Conservation (phyloP, 2,797 vertebrate species). For the Phyllotis vaccarum region DNA sequence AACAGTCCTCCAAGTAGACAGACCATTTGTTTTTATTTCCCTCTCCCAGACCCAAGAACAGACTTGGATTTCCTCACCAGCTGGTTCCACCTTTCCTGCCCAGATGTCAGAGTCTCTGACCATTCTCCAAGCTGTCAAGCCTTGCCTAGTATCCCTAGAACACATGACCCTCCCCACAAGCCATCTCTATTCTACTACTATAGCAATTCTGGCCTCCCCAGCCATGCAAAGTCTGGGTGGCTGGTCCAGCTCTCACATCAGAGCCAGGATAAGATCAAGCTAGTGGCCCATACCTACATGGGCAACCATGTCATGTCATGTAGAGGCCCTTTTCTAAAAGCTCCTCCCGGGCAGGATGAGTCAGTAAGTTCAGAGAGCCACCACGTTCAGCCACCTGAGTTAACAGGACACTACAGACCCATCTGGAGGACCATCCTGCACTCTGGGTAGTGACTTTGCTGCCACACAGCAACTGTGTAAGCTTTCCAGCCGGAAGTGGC, state of each 20-base stretch:
- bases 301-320: neutral
- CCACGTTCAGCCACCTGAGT: neutral
- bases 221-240: neutral
- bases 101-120: constrained; percentile 48
- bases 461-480: rapidly evolving
- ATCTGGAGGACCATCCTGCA: rapidly evolving
- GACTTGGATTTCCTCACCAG: constrained; percentile 23
- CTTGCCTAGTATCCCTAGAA: neutral
- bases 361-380: neutral
- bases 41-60: neutral
- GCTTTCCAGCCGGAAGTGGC: rapidly evolving
- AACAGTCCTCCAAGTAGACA: neutral
- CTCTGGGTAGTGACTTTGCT: neutral
- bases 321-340: neutral
- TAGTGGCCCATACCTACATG: rapidly evolving
- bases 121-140: constrained; percentile 3
- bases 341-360: neutral
- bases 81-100: constrained; percentile 8
- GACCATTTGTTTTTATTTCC: neutral
- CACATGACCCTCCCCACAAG: neutral
- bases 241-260: neutral
- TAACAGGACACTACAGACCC: neutral
- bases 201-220: neutral
- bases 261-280: neutral
- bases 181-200: neutral